Evolutionary conservation across 2,888 invertebrate species (phyloP).

Genomic region (Noctua pronuba): DNA sequence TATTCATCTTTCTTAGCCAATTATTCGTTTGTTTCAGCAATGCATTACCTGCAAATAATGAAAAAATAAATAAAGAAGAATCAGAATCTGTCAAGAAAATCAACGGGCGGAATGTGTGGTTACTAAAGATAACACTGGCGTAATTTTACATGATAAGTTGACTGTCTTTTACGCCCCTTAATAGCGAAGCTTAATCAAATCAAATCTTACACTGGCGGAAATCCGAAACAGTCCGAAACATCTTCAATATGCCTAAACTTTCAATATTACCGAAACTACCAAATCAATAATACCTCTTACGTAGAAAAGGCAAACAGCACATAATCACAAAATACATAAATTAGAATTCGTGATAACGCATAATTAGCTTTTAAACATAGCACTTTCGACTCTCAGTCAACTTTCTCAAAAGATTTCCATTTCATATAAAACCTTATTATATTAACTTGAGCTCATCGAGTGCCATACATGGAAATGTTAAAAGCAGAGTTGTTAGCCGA

Average conservation of each 20-base stretch:
- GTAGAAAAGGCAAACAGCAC: slow-evolving; percentile 15
- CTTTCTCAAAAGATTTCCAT: slow-evolving; percentile 43
- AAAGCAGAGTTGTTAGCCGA: slow-evolving; percentile 57
- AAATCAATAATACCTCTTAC: slow-evolving; percentile 15
- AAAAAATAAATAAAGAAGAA: neutral
- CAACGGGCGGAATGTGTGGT: neutral
- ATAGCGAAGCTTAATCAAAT: too few relatives aligned
- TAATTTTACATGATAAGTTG: neutral
- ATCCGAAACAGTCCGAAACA: neutral
- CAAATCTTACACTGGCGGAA: neutral
- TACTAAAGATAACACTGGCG: neutral
- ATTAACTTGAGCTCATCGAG: slow-evolving; percentile 34
- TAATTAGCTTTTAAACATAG: slow-evolving; percentile 34
- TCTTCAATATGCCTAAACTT: neutral
- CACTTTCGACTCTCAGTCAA: slow-evolving; percentile 34
- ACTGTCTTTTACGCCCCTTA: neutral
- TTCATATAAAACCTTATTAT: slow-evolving; percentile 52
- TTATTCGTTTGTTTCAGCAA: neutral
- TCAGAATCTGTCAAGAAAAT: neutral
- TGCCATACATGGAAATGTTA: slow-evolving; percentile 57
- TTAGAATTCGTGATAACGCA: slow-evolving; percentile 53
- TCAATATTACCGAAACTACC: slow-evolving; percentile 14
- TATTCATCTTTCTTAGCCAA: neutral
- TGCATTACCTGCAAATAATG: neutral
- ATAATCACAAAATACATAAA: slow-evolving; percentile 29